phyloP scores from a whole-genome alignment of 64 coral and sea anemone species.

The Montipora sp. region DNA sequence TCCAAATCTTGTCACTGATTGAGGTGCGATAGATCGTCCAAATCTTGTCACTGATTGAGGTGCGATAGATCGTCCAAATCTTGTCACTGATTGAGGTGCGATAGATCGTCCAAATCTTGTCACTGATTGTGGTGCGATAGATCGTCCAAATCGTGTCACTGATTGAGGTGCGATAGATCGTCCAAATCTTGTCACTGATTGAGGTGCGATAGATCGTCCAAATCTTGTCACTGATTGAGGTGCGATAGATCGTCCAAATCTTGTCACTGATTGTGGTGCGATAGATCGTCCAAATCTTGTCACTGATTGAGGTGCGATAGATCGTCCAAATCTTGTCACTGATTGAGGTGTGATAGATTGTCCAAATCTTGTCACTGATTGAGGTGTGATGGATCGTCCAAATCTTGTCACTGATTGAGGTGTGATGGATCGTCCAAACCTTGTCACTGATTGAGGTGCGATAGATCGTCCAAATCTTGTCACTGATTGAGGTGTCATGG shows the following conservation, averaged over 20 bases:
- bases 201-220: background rate
- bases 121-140: background rate
- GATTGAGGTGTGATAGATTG: no score
- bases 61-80: background rate
- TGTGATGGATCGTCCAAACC: background rate
- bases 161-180: background rate
- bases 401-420: background rate
- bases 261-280: no score
- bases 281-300: no score
- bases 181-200: conserved; percentile 1
- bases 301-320: no score
- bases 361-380: no score
- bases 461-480: background rate
- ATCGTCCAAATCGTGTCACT: background rate
- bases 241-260: no score
- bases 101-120: background rate
- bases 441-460: background rate
- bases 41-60: background rate
- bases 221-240: no score
- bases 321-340: no score
- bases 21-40: background rate
- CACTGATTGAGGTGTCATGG: background rate
- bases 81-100: background rate
- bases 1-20: background rate
- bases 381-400: background rate